Conservation (phyloP, 2,797 vertebrate species). For the Acipenser transmontanus region DNA sequence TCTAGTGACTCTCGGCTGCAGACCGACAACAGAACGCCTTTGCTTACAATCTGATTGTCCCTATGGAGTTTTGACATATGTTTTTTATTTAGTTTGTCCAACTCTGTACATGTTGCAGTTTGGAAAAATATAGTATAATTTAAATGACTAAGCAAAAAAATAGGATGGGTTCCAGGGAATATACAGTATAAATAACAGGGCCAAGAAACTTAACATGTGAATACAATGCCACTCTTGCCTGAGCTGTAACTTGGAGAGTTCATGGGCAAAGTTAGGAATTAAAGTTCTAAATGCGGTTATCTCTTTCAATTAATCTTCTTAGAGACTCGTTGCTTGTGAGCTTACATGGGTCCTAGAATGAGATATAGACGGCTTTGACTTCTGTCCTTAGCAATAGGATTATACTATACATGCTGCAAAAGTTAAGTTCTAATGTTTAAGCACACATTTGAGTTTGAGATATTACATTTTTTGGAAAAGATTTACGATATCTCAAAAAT, state of each 20-base stretch:
- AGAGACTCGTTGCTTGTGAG: constrained; percentile 38
- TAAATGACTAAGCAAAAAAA: too few species aligned
- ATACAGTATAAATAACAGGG: constrained; percentile 12
- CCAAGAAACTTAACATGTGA: constrained; percentile 2
- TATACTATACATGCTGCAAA: not conserved
- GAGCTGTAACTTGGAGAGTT: constrained; percentile 20
- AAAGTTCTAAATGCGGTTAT: constrained; percentile 44
- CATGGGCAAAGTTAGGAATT: constrained; percentile 38
- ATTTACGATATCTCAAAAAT: too few species aligned
- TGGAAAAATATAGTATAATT: too few species aligned
- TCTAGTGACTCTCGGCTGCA: too few species aligned
- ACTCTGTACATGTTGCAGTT: too few species aligned
- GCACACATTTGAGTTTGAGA: too few species aligned
- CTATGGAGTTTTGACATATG: too few species aligned
- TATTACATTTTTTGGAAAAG: too few species aligned
- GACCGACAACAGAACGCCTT: too few species aligned
- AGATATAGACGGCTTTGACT: constrained; percentile 13
- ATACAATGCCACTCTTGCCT: constrained; percentile 16
- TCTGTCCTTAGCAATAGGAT: constrained; percentile 3
- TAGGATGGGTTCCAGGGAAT: not conserved
- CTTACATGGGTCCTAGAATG: constrained; percentile 25
- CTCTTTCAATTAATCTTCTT: constrained; percentile 45
- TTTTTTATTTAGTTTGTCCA: too few species aligned
- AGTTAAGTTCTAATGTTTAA: too few species aligned
- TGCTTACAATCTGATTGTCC: too few species aligned